Percentiles rank a stretch among this genome's conserved stretches.
Evolutionary conservation across 2,113 vertebrate species (phyloP).

Genomic region (Phasianus colchicus): DNA sequence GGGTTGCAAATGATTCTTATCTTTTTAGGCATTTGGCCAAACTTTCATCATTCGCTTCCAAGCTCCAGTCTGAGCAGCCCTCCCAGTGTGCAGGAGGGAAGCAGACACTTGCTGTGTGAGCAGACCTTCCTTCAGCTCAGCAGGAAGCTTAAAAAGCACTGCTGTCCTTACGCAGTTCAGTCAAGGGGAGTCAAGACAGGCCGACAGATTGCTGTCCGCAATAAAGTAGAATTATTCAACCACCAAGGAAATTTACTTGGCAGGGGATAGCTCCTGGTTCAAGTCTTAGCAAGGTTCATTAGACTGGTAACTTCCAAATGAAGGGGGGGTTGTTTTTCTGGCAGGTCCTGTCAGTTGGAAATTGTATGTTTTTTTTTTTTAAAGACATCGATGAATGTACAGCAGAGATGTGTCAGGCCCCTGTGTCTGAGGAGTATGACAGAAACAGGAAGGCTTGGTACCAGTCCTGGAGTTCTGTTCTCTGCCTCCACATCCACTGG

Average conservation of each 20-base stretch:
- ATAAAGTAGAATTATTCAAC: background rate
- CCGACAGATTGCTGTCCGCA: background rate
- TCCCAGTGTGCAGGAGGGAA: background rate
- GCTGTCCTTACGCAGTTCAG: background rate
- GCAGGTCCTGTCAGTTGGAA: background rate
- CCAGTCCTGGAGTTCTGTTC: background rate
- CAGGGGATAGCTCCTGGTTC: background rate
- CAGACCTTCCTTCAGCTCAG: background rate
- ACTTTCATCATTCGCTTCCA: background rate
- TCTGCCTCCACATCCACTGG: background rate
- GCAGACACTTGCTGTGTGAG: background rate
- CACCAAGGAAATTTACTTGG: constrained; percentile 2
- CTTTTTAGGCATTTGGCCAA: background rate
- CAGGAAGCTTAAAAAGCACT: background rate
- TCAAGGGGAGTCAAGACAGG: constrained; percentile 8
- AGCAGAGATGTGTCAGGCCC: background rate
- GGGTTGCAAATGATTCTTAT: background rate
- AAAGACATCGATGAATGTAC: background rate
- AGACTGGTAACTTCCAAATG: background rate
- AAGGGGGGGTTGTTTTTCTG: background rate
- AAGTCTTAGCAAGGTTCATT: background rate
- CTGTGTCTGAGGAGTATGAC: background rate
- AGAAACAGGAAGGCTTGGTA: background rate
- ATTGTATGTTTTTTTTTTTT: too few species aligned
- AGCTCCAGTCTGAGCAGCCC: background rate